Conservation (phyloP, 1,140 invertebrate genomes). For the Myzus persicae region DNA sequence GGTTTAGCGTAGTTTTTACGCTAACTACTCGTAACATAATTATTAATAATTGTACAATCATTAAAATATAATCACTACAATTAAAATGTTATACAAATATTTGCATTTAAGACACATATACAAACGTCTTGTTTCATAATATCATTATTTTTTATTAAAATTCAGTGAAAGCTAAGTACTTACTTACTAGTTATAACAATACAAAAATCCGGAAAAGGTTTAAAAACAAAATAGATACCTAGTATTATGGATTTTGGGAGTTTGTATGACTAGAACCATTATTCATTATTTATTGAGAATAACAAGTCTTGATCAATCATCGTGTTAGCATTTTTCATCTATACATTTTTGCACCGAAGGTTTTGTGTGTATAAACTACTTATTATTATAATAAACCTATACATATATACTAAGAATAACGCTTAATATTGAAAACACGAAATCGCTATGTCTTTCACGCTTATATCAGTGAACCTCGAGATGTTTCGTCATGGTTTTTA, state of each 20-base stretch:
- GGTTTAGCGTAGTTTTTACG: not conserved
- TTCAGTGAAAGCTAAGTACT: not conserved
- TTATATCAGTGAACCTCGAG: not conserved
- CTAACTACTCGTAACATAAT: not conserved
- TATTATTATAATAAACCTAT: not conserved
- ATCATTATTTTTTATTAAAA: not conserved
- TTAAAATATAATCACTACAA: not conserved
- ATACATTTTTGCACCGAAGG: not conserved
- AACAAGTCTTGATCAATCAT: not conserved
- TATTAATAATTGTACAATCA: not conserved
- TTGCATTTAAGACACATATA: not conserved
- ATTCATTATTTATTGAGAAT: not conserved
- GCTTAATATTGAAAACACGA: not conserved
- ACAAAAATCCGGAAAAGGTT: not conserved
- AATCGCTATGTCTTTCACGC: not conserved
- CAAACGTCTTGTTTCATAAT: not conserved
- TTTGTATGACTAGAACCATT: not conserved
- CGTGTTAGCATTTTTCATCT: not conserved
- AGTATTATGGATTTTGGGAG: not conserved
- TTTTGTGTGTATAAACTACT: not conserved
- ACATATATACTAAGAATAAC: not conserved
- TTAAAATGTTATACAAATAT: slow-evolving; percentile 23
- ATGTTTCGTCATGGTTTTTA: not conserved
- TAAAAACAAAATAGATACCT: not conserved
- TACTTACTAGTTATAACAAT: slow-evolving; percentile 1